Evolutionary conservation across 2,113 vertebrate species (phyloP).

Genomic region (Zeus faber): DNA sequence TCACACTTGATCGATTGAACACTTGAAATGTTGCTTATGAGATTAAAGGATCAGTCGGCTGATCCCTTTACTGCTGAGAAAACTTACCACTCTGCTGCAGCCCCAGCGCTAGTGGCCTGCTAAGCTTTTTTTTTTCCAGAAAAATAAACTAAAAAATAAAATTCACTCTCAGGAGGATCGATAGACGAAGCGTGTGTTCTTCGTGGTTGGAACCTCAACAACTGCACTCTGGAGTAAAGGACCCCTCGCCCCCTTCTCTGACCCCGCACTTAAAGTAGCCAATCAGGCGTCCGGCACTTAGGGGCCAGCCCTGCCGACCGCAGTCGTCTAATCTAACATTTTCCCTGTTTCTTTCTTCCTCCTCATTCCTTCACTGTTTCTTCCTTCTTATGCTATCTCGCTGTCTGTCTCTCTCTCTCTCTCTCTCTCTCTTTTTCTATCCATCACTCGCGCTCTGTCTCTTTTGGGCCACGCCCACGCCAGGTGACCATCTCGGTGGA

Average conservation of each 20-base stretch:
- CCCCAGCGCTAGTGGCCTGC: too few relatives aligned
- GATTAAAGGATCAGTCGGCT: too few relatives aligned
- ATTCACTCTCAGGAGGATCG: too few relatives aligned
- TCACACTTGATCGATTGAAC: too few relatives aligned
- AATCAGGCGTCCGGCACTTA: slow-evolving; percentile 51
- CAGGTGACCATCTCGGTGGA: slow-evolving; percentile 93
- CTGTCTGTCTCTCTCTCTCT: slow-evolving; percentile 32
- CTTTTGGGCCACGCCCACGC: slow-evolving; percentile 38
- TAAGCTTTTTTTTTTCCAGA: too few relatives aligned
- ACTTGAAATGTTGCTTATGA: too few relatives aligned
- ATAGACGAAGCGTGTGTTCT: too few relatives aligned
- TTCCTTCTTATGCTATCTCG: slow-evolving; percentile 33
- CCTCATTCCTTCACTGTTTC: slow-evolving; percentile 65
- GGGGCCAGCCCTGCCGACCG: slow-evolving; percentile 23
- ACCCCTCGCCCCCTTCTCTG: background rate
- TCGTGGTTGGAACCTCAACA: slow-evolving; percentile 30
- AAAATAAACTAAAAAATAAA: too few relatives aligned
- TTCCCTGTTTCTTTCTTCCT: slow-evolving; percentile 49
- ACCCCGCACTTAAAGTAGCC: slow-evolving; percentile 52
- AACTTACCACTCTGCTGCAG: too few relatives aligned
- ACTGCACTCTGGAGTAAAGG: slow-evolving; percentile 67
- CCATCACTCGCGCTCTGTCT: too few relatives aligned
- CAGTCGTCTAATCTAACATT: slow-evolving; percentile 63
- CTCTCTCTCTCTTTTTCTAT: slow-evolving; percentile 19
- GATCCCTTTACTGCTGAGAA: too few relatives aligned